These are phyloP conservation scores for Todiramphus chloris DNA, from an alignment of 2,113 vertebrate genomes.

Conservation along the genomic window DNA sequence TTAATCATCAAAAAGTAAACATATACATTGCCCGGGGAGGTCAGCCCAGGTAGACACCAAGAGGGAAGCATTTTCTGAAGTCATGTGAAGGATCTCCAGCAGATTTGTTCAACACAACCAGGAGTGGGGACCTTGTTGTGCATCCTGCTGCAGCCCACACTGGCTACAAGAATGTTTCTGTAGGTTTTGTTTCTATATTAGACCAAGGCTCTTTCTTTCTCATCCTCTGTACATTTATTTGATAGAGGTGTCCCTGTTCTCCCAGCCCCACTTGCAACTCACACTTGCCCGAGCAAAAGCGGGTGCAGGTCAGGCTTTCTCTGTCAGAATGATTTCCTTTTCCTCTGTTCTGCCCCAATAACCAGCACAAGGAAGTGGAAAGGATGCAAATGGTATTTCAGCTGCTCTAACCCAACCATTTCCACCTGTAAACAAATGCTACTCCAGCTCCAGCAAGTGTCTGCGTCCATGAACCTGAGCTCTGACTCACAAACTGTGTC, in stretches of 20 bases:
- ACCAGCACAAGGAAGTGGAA: not conserved
- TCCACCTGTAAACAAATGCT: not conserved
- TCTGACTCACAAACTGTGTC: not conserved
- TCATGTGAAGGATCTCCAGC: rapidly evolving
- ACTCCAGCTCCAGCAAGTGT: not conserved
- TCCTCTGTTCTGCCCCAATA: not conserved
- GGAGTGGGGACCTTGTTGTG: not conserved
- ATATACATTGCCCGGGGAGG: not conserved
- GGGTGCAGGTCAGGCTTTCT: not conserved
- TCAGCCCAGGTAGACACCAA: not conserved
- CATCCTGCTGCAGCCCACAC: not conserved
- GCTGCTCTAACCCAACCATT: not conserved
- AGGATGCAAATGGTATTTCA: not conserved
- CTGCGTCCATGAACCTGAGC: rapidly evolving
- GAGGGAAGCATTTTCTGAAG: not conserved
- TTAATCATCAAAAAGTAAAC: not conserved
- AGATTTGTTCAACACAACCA: not conserved
- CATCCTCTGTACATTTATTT: not conserved
- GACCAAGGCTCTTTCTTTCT: not conserved
- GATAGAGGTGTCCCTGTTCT: not conserved
- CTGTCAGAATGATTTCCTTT: not conserved
- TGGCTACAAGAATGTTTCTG: not conserved
- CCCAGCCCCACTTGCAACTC: not conserved
- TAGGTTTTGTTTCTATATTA: not conserved
- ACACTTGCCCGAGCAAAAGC: not conserved